phyloP scores from a whole-genome alignment of 2,888 invertebrate genomes.

The Dolomedes plantarius region DNA sequence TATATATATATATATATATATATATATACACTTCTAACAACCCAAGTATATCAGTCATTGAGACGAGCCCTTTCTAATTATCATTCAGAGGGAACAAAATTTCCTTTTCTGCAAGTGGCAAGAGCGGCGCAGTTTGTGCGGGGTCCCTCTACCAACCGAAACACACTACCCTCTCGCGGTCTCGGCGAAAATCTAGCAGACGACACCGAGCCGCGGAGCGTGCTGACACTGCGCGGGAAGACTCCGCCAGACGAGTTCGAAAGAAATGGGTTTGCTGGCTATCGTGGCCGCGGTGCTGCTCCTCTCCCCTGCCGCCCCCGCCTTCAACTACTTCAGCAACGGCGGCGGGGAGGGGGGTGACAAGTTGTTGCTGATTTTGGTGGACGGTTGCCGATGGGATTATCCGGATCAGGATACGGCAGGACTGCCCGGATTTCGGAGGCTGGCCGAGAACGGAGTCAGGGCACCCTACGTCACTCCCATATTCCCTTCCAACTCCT shows the following conservation, averaged over 20 bases:
- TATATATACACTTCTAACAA: too few species aligned
- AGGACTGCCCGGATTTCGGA: slow-evolving; percentile 67
- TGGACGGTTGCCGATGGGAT: slow-evolving; percentile 71
- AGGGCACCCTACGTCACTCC: slow-evolving; percentile 71
- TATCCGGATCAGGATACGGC: slow-evolving; percentile 55
- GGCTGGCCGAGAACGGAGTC: slow-evolving; percentile 71
- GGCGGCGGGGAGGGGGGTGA: not conserved
- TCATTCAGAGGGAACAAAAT: too few species aligned
- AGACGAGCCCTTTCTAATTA: too few species aligned
- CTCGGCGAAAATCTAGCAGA: not conserved
- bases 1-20: too few species aligned
- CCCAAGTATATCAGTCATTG: too few species aligned
- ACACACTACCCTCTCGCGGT: not conserved
- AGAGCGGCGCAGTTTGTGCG: too few species aligned
- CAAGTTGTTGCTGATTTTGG: slow-evolving; percentile 27
- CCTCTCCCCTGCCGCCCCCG: not conserved
- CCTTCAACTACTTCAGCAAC: not conserved
- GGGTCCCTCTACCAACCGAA: too few species aligned
- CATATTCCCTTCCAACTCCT: slow-evolving; percentile 72
- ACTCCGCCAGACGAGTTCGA: not conserved
- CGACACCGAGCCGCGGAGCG: not conserved
- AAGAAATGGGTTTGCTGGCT: not conserved
- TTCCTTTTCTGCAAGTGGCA: too few species aligned
- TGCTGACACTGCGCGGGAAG: not conserved
- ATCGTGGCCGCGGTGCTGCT: not conserved